These are phyloP conservation scores for Eumerus sabulonum DNA, from an alignment of 2,888 invertebrate genomes.

Conservation along the genomic window DNA sequence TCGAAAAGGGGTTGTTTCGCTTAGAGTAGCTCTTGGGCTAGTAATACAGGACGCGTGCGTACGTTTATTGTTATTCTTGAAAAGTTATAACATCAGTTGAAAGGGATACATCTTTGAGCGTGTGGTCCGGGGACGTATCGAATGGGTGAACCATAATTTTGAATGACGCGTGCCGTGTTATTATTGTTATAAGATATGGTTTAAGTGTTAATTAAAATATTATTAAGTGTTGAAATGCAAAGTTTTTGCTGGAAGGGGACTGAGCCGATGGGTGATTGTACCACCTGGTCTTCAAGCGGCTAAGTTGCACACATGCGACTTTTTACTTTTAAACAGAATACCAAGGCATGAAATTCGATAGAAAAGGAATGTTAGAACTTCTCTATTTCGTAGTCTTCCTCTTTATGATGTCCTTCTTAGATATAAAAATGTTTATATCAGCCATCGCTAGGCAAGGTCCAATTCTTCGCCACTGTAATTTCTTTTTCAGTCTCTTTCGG, in stretches of 20 bases:
- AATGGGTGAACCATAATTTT: slow-evolving; percentile 6
- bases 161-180: slow-evolving; percentile 72
- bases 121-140: slow-evolving; percentile 23
- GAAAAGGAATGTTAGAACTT: too few relatives aligned
- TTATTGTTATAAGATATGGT: slow-evolving; percentile 41
- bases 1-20: slow-evolving; percentile 22
- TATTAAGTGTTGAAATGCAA: slow-evolving; percentile 56
- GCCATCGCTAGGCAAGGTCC: too few relatives aligned
- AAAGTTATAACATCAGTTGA: slow-evolving; percentile 31
- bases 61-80: slow-evolving; percentile 57
- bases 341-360: too few relatives aligned
- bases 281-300: slow-evolving; percentile 14
- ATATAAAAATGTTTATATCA: too few relatives aligned
- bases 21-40: background rate
- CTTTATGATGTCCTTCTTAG: too few relatives aligned
- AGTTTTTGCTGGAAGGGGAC: background rate
- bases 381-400: too few relatives aligned
- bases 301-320: too few relatives aligned
- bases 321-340: too few relatives aligned
- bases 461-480: too few relatives aligned
- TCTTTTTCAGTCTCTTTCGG: too few relatives aligned
- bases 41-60: slow-evolving; percentile 30
- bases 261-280: background rate
- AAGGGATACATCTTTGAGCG: slow-evolving; percentile 25
- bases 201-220: slow-evolving; percentile 65